A percentile compares a stretch with the other conserved stretches of the same genome.
Evolutionary conservation across 2,888 invertebrate species (phyloP).

Genomic region (Nezara viridula): DNA sequence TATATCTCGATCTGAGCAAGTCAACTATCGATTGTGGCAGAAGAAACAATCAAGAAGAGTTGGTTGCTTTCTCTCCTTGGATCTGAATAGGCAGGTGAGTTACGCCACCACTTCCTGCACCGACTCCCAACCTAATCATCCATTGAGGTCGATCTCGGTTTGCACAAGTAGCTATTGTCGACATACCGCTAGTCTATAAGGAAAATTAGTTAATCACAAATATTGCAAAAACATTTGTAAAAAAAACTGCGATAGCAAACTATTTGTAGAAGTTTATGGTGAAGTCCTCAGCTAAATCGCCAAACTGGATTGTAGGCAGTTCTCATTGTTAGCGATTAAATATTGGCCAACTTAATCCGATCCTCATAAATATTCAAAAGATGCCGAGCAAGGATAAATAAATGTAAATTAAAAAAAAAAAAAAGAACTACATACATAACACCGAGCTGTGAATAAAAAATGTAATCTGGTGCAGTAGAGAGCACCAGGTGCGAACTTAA

Average conservation of each 20-base stretch:
- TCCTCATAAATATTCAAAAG: neutral
- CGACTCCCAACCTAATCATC: neutral
- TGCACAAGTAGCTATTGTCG: neutral
- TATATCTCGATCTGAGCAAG: neutral
- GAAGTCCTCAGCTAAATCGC: too few relatives aligned
- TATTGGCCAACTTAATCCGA: neutral
- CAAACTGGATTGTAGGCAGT: too few relatives aligned
- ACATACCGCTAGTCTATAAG: too few relatives aligned
- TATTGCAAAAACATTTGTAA: neutral
- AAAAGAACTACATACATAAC: neutral
- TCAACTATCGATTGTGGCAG: neutral
- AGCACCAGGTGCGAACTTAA: neutral
- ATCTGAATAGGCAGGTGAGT: neutral
- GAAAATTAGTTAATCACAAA: too few relatives aligned
- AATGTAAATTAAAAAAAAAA: neutral
- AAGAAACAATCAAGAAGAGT: neutral
- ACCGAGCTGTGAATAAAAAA: neutral
- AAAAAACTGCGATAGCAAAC: too few relatives aligned
- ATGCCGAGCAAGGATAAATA: neutral
- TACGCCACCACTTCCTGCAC: constrained; percentile 19
- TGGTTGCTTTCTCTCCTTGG: neutral
- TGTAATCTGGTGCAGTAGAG: neutral
- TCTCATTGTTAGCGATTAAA: neutral
- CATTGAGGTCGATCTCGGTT: neutral
- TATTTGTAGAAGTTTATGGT: too few relatives aligned